Conservation (phyloP, 2,797 vertebrate genomes). For the Lacerta agilis region DNA sequence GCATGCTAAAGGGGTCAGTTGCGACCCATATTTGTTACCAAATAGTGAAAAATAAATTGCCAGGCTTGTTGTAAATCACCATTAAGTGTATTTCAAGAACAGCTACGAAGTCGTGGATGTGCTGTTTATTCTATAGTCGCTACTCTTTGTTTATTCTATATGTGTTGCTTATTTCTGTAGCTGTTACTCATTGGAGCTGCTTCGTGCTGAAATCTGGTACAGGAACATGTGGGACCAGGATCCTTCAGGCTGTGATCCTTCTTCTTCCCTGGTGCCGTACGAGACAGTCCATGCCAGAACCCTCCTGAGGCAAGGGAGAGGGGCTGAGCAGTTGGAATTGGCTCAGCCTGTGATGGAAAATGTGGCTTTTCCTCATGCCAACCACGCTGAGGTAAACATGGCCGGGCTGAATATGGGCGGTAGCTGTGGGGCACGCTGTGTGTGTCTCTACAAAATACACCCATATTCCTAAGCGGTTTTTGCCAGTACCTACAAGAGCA, state of each 20-base stretch:
- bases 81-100: neutral
- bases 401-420: neutral
- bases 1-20: neutral
- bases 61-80: neutral
- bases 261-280: neutral
- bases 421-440: too few relatives aligned
- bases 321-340: neutral
- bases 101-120: neutral
- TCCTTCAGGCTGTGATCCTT: too few relatives aligned
- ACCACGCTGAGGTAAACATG: neutral
- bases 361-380: too few relatives aligned
- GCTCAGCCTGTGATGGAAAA: neutral
- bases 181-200: neutral
- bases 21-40: neutral
- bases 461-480: neutral
- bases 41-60: neutral
- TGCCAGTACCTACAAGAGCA: slow-evolving; percentile 39
- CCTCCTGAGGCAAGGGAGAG: neutral
- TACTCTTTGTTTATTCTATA: neutral
- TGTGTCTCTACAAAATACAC: neutral
- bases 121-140: neutral
- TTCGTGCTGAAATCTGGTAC: neutral
- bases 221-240: neutral
- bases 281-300: neutral
- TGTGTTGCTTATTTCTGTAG: too few relatives aligned